Conservation (phyloP, 2,888 invertebrate genomes). For the Pemphredon lugubris region DNA sequence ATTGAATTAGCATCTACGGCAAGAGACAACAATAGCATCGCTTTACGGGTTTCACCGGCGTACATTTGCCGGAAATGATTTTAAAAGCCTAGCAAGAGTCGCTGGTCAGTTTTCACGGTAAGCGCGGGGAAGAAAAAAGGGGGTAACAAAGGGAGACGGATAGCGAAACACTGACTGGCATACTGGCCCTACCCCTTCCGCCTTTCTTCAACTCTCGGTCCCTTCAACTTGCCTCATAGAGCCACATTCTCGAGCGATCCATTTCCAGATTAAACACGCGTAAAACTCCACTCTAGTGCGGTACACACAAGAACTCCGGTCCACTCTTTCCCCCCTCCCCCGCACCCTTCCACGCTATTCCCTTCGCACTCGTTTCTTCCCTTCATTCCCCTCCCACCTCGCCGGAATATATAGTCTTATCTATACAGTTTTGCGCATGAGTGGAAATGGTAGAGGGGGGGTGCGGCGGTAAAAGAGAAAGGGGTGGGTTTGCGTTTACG, state of each 20-base stretch:
- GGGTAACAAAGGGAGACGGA: constrained; percentile 38
- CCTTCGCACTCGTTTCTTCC: too few species aligned
- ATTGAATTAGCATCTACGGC: too few species aligned
- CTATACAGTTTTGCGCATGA: constrained; percentile 54
- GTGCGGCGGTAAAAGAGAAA: constrained; percentile 32
- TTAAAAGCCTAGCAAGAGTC: constrained; percentile 32
- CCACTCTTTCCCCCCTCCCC: constrained; percentile 47
- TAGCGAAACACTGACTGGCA: constrained; percentile 33
- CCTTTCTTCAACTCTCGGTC: constrained; percentile 58
- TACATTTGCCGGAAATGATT: neutral
- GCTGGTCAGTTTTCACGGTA: constrained; percentile 59
- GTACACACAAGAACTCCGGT: constrained; percentile 67
- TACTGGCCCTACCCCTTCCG: constrained; percentile 19
- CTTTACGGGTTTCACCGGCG: too few species aligned
- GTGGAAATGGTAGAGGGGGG: constrained; percentile 21
- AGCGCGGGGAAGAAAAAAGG: constrained; percentile 49
- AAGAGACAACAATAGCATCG: too few species aligned
- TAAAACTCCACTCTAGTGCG: constrained; percentile 74
- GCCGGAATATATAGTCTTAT: constrained; percentile 50
- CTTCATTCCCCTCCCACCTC: neutral
- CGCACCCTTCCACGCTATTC: too few species aligned
- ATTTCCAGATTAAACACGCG: constrained; percentile 80
- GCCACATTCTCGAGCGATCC: constrained; percentile 76
- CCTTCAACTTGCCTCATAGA: constrained; percentile 66
- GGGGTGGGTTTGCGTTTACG: constrained; percentile 37